Base-by-base conservation (phyloP, 1,140 invertebrate genomes). In the Bradynema listronoti region DNA sequence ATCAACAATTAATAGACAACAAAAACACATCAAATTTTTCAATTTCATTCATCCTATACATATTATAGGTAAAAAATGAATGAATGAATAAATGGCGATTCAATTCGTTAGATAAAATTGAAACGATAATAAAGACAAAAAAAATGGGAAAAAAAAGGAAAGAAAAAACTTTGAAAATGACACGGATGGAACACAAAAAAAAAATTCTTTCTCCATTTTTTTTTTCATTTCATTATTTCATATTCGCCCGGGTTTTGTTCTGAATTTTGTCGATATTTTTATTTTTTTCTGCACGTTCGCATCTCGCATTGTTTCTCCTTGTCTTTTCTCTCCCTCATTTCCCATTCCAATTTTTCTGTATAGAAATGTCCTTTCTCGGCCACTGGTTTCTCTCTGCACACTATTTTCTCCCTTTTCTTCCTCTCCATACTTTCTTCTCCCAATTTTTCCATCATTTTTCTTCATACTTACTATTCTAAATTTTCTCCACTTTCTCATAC, bases 81-180 rank as follows among this genome's bases (percentile, higher is more conserved):
- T 11, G 46, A 9, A 11, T 33, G 7, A 7, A 4, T 24, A 45
- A 45, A 45, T 7, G 5, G 27, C 24, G 27, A 45, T 7, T 22
- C 7, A 45, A 45, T 24, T 24, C 5, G 7, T 24, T 7, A 24
- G 24, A 16, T 41, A n/a, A 16, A 39, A 45, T 24, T 22, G 42
- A 45, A 22, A 25, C 42, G 22, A 45, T 24, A 45, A 24, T 22
- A 45, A 45, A 25, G 42, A 25, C 42, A 45, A 24, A 45, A 24
- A 25, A 22, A 47, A 29, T 14, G 27, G 32, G 32, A 47, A 14
- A 30, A 46, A 30, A 46, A 46, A 46, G 45, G 45, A 46, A 29
- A 30, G 45, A 30, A 46, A 46, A 11, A n/a, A 45, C 22, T 7
- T 7, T 4, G 45, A n/a, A 9, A 30, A 11, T 25, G 45, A 2